Base-by-base conservation (phyloP, 2,113 vertebrate species). In the Prionailurus bengalensis region DNA sequence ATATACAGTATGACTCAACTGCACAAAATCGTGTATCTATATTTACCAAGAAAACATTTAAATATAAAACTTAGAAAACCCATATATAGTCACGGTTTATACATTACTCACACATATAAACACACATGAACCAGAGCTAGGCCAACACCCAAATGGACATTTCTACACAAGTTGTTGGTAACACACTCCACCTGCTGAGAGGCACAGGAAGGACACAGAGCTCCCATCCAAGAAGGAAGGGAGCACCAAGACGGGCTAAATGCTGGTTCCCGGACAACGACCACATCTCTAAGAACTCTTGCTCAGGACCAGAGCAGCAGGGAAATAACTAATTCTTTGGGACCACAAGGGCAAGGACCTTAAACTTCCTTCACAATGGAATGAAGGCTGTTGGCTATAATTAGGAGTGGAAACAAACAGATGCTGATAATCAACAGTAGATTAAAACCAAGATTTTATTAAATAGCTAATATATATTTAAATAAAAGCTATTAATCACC, bases 401-500 rank as follows among this genome's bases (percentile, higher is more conserved):
- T 80, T 91, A 89, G 80, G 78, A 84, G 29, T 51, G 39, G 89
- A 96, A 97, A 93, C 27, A 97, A 81, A 83, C 8, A 94, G 63
- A 80, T 71, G 70, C 27, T 92, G 63, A 95, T 80, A 89, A 91
- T 79, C 89, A 87, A 96, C 36, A 92, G 83, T 65, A 97, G 95
- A 95, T 63, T 48, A 86, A 85, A 96, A 86, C 10, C 48, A 93
- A 31, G 70, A 96, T 89, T 95, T 94, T 92, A 90, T 96, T 94
- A 96, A 88, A 65, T 17, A 82, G 10, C 66, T 51, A 70, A n/a
- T 42, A 1, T 16, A 17, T 39, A 65, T 80, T 92, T 71, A 79
- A 76, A 66, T 29, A 65, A 61, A 51, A 88, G 39, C 36, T 76
- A 86, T 7, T 58, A 82, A 86, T 65, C 79, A 83, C 27, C 23